Evolutionary conservation across 2,888 invertebrate genomes (phyloP), one percentile per base, ranked within the genome.

Genomic region (Chloromyia formosa): DNA sequence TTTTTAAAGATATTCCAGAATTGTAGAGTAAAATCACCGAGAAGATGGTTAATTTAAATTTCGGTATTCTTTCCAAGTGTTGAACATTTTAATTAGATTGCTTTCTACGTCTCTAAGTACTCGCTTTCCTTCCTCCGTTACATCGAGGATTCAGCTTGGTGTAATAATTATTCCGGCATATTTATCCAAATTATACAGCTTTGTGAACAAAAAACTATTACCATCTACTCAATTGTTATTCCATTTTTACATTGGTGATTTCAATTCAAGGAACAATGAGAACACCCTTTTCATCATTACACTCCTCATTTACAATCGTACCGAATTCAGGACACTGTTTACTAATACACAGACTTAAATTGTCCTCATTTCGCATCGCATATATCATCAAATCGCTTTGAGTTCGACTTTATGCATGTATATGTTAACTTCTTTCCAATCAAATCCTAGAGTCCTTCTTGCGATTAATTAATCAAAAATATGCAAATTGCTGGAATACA

Each of bases 381-480:
- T 7, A 49, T 66, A 27, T 45, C 66, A 22, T 49, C 16, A 27
- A 16, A 2, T n/a, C 35, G 27, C 45, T 22, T 27, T 16, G 62
- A 45, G 45, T 49, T 22, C 66, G 45, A 5, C 45, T 66, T 22
- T 66, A 45, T 66, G 45, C 45, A 66, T 66, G 69, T 71, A 66
- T 58, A 74, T 71, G 74, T 76, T 76, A 71, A 75, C 75, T 75
- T 75, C 75, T 76, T 76, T 76, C 76, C 76, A 75, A 76, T 76
- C 76, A 75, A 75, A 69, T 74, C 69, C 76, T 60, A 69, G 72
- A 75, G 75, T 73, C 74, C 75, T 75, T 72, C 62, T 71, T 68
- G 62, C 56, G 74, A 74, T 74, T 74, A 74, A 74, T 74, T 74
- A 74, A 74, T 61, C 58, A 68, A 74, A 74, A 74, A 74, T 69